These are phyloP conservation scores for Microctonus aethiopoides DNA, from an alignment of 2,888 invertebrate genomes.

Conservation along the genomic window DNA sequence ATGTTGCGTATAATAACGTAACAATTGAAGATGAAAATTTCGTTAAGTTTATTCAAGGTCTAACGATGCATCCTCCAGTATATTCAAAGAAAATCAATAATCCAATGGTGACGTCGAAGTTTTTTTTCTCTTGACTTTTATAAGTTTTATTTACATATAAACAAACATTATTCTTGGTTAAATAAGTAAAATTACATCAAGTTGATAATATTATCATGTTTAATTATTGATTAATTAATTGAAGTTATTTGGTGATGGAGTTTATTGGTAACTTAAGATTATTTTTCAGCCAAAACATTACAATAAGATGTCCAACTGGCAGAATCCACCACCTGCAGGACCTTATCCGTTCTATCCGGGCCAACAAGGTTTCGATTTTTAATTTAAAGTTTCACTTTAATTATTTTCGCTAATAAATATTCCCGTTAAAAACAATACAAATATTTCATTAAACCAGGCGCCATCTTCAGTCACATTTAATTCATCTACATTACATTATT, in stretches of 20 bases:
- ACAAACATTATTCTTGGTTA: neutral
- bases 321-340: constrained; percentile 60
- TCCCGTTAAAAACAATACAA: neutral
- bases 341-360: constrained; percentile 53
- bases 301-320: constrained; percentile 63
- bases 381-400: constrained; percentile 27
- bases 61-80: neutral
- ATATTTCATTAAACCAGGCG: neutral
- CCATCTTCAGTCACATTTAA: no score
- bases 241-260: neutral
- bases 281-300: constrained; percentile 56
- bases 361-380: constrained; percentile 62
- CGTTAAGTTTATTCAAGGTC: neutral
- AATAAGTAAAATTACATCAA: neutral
- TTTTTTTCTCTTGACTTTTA: neutral
- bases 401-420: neutral
- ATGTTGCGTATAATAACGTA: neutral
- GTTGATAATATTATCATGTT: neutral
- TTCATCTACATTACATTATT: no score
- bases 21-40: neutral
- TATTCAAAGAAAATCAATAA: neutral
- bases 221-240: no score
- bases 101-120: neutral
- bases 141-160: no score
- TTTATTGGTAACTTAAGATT: constrained; percentile 51